phyloP scores from a whole-genome alignment of 2,888 invertebrate genomes.

The Drosophila paucipuncta region DNA sequence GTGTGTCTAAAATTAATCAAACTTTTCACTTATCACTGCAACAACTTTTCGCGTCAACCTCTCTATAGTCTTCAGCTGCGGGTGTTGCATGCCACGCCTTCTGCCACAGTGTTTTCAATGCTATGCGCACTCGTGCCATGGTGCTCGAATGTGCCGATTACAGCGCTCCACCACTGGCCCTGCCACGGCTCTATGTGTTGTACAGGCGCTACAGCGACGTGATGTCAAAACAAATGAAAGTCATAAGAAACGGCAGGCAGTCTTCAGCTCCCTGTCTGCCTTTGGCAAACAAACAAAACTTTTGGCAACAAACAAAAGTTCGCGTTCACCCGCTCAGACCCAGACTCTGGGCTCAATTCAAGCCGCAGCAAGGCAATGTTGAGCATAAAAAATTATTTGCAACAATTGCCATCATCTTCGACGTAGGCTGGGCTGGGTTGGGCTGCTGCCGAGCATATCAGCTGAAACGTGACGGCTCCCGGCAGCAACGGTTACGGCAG shows the following conservation, averaged over 20 bases:
- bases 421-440: conserved; percentile 28
- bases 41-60: conserved; percentile 31
- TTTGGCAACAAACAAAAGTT: conserved; percentile 75
- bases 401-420: conserved; percentile 77
- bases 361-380: conserved; percentile 47
- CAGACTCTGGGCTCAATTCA: conserved; percentile 5
- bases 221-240: conserved; percentile 80
- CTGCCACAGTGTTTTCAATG: conserved; percentile 16
- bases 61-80: conserved; percentile 38
- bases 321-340: conserved; percentile 31
- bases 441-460: not conserved
- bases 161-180: conserved; percentile 13
- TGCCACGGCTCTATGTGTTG: conserved; percentile 5
- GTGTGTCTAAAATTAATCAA: not conserved
- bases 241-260: conserved; percentile 66
- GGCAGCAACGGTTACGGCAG: conserved; percentile 32
- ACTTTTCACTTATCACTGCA: not conserved
- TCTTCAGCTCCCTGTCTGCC: conserved; percentile 51
- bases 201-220: conserved; percentile 61
- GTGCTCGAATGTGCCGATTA: conserved; percentile 65
- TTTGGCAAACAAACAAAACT: conserved; percentile 72
- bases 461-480: conserved; percentile 69
- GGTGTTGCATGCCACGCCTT: conserved; percentile 50
- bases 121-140: conserved; percentile 54
- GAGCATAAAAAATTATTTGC: conserved; percentile 78